Evolutionary conservation across 2,888 invertebrate genomes (phyloP).

Genomic region (Chaetogeoica ovagalla): DNA sequence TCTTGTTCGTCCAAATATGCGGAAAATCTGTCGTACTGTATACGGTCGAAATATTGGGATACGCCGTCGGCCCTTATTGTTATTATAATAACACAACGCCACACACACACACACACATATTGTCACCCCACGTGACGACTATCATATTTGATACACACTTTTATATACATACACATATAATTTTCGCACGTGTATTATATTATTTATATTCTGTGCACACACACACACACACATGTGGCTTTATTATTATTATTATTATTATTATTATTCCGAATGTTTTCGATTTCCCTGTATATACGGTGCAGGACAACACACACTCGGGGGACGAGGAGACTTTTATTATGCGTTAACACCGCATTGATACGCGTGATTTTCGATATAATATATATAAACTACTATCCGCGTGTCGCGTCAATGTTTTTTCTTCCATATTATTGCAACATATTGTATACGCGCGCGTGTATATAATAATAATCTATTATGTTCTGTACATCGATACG

Average conservation of each 20-base stretch:
- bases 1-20: conserved; percentile 37
- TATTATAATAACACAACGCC: not conserved
- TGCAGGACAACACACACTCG: not conserved
- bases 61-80: not conserved
- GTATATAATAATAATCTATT: no score
- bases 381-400: conserved; percentile 6
- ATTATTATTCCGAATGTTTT: conserved; percentile 42
- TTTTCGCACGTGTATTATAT: conserved; percentile 33
- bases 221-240: conserved; percentile 8
- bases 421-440: no score
- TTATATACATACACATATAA: no score
- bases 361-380: conserved; percentile 8
- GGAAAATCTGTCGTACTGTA: conserved; percentile 24
- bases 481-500: no score
- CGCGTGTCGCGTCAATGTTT: not conserved
- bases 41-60: conserved; percentile 2
- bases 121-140: not conserved
- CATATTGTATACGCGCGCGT: no score
- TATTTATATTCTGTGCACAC: conserved; percentile 26
- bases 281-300: not conserved
- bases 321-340: conserved; percentile 17
- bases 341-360: conserved; percentile 26
- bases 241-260: conserved; percentile 34
- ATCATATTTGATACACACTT: no score
- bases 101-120: no score